Evolutionary conservation across 1,140 invertebrate genomes (phyloP), one percentile per base, ranked within the genome.

Genomic region (Phortica variegata): DNA sequence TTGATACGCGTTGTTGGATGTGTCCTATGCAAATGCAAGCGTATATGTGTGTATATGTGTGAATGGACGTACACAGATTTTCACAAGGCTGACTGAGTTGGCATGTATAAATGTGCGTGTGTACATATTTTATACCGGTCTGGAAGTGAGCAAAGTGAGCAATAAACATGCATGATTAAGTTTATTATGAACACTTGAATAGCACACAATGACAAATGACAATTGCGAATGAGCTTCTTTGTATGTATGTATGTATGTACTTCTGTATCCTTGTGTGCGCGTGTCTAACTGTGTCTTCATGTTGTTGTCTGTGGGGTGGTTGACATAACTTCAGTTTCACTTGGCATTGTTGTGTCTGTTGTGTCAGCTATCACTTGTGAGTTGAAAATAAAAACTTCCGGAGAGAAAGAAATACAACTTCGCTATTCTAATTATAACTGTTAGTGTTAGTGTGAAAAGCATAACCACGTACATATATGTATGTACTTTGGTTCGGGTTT

Each of bases 81-180:
- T 13, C 17, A 32, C 23, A 47, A 26, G 5, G 23, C 19, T 36
- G 13, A 26, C 29, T 43, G 15, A 7, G 20, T 31, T 10, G 10
- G 19, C 23, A n/a, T 45, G 18, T 31, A 23, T 20, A 33, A 43
- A 21, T 9, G 23, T 44, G 16, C 23, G 37, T 19, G 13, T 21
- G 10, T 26, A 20, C 23, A 16, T 37, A 48, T 38, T 37, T 3
- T 38, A n/a, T 33, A 34, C 12, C 31, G 7, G 32, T 21, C 29
- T 19, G 29, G 34, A 52, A 26, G 23, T 26, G 10, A 26, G 23
- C 23, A 60, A 66, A 66, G 62, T 66, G 63, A 66, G 62, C 62
- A 66, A 66, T 66, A 66, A 68, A 66, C 62, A 66, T 68, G 68
- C 56, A 63, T 63, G 62, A 66, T 66, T 66, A 66, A 66, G 60